phyloP scores from a whole-genome alignment of 2,113 vertebrate genomes.

The Ploceus nigricollis region DNA sequence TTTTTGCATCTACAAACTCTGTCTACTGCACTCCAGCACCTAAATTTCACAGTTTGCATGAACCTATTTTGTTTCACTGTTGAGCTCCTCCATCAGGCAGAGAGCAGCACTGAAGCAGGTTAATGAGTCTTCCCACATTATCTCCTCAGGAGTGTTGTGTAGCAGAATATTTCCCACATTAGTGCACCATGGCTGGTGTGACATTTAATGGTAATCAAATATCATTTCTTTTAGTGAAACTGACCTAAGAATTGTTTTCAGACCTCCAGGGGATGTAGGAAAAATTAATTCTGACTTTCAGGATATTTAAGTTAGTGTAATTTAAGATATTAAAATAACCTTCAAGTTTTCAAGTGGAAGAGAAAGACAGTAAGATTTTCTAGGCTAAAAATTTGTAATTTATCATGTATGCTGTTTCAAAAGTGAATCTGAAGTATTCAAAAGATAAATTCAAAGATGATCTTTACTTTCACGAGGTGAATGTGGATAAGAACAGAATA shows the following conservation, averaged over 20 bases:
- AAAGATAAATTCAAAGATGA: background rate
- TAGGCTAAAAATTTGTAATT: background rate
- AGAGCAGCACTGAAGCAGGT: background rate
- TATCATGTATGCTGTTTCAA: background rate
- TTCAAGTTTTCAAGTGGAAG: background rate
- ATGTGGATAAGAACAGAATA: background rate
- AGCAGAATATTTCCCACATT: slow-evolving; percentile 18
- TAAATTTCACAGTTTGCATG: background rate
- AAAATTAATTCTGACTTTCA: slow-evolving; percentile 12
- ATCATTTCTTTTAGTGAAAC: background rate
- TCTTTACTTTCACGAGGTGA: background rate
- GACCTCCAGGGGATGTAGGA: background rate
- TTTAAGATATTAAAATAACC: slow-evolving; percentile 26
- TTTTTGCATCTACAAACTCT: background rate
- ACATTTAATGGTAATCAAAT: slow-evolving; percentile 28
- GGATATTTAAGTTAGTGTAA: background rate
- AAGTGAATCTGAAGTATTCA: background rate
- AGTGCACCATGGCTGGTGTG: background rate
- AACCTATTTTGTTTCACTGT: background rate
- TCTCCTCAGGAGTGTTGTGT: background rate
- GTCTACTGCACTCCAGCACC: background rate
- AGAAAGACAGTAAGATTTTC: background rate
- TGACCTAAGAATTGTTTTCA: background rate
- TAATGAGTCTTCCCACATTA: background rate
- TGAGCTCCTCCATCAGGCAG: background rate